Evolutionary conservation across 2,797 vertebrate genomes (phyloP), one percentile per base, ranked within the genome.

Genomic region (Clamator glandarius): DNA sequence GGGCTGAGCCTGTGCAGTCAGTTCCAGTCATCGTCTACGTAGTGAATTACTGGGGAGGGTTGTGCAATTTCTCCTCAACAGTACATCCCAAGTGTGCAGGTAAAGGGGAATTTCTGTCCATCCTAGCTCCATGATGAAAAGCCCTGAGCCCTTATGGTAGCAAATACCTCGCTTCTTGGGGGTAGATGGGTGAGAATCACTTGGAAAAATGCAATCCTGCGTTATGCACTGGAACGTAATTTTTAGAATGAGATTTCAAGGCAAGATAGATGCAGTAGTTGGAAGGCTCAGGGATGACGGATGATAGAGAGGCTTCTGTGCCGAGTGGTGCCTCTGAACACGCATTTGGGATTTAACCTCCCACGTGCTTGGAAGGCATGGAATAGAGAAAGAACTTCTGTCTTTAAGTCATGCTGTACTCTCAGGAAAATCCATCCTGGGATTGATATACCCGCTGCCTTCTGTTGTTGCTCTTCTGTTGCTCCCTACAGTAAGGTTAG

Each of bases 151-250:
- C 25, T 2, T 3, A 10, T 42, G 63, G 39, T 8, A 66, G 29
- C 2, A 1, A 59, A 41, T 64, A 18, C 8, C 8, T 48, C 8
- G 44, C 16, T 58, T 82, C 41, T 14, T 67, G 68, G 12, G 23
- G 9, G 4, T 59, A 13, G 0, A 0, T 77, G 36, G n/a, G 15
- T 74, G 44, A 52, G 36, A 77, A 39, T n/a, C 12, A 25, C 33
- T 57, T 35, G 2, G 4, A 42, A 17, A 76, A 69, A 62, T 35
- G 33, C 48, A 44, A 8, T 51, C 10, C 23, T 68, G 42, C 48
- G 76, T 66, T 50, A 24, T 72, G 33, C 6, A 0, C 8, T 61
- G 73, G 35, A 62, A 11, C n/a, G 35, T 73, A 23, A 11, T 64
- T 87, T 81, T 50, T 13, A 11, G 42, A 35, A 42, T 31, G 48